Evolutionary conservation across 2,113 vertebrate genomes (phyloP), one percentile per base, ranked within the genome.

Genomic region (Trichomycterus rosablanca): DNA sequence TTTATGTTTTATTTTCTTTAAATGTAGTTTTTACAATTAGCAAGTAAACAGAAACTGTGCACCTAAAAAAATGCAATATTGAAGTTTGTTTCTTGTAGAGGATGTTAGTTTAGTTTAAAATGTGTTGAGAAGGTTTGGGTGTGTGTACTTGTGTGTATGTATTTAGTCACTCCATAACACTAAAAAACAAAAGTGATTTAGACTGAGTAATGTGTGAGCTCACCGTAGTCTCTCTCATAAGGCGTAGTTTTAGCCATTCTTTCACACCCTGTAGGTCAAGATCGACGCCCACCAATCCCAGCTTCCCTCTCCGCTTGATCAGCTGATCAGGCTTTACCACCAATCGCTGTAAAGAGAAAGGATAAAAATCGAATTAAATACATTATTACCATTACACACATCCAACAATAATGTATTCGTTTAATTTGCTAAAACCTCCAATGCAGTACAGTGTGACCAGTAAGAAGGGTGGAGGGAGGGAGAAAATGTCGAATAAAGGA

Each of bases 301-400:
- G 90, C 71, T 98, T 97, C 69, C 96, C 93, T 11, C 96, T 87
- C 2, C 94, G 87, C 81, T 99, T 99, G 74, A 99, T 95, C 23
- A 98, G 84, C 77, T 99, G 96, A 76, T 99, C 96, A 28, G 96
- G 96, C 72, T 99, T 99, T 71, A 97, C 93, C 62, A 98, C 96
- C 44, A 99, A 78, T 51, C 77, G 83, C 96, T 98, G 61, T 9
- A 61, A 42, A 57, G 26, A 72, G 28, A 67, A 56, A 37, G 39
- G 2, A 12, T 3, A 14, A n/a, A 4, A 10, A n/a, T n/a, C n/a
- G n/a, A n/a, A n/a, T n/a, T n/a, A n/a, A n/a, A n/a, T n/a, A n/a
- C n/a, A n/a, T n/a, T n/a, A n/a, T n/a, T n/a, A n/a, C n/a, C n/a
- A n/a, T n/a, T n/a, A n/a, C n/a, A n/a, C n/a, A n/a, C n/a, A n/a